These are phyloP conservation scores for Bombus pascuorum DNA, from an alignment of 1,140 invertebrate species.

Conservation along the genomic window DNA sequence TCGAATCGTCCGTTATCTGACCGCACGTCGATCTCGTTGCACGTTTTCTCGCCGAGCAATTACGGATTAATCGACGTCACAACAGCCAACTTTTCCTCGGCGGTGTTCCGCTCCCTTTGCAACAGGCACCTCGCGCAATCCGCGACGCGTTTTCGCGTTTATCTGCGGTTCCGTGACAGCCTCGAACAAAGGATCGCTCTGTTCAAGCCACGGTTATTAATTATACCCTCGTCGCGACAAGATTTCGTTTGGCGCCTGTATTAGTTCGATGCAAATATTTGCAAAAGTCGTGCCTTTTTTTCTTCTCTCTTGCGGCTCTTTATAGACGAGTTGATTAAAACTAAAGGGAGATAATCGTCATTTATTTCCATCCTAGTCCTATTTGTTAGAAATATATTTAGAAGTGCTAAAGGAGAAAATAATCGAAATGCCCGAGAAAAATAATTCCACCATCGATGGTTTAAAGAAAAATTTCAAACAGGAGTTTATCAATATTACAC, in stretches of 20 bases:
- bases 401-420: too few relatives aligned
- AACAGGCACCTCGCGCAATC: conserved; percentile 47
- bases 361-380: too few relatives aligned
- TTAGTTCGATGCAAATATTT: conserved; percentile 25
- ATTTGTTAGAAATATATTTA: too few relatives aligned
- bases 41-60: conserved; percentile 2
- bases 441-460: too few relatives aligned
- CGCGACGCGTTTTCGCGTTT: conserved; percentile 44
- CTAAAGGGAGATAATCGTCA: too few relatives aligned
- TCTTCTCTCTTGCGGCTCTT: too few relatives aligned
- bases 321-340: too few relatives aligned
- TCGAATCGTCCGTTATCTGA: conserved; percentile 27
- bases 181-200: conserved; percentile 65
- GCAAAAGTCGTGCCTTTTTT: background rate
- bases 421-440: too few relatives aligned
- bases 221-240: conserved; percentile 61
- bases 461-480: too few relatives aligned
- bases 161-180: conserved; percentile 54
- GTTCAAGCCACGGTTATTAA: conserved; percentile 69
- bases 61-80: conserved; percentile 11
- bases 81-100: background rate
- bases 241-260: conserved; percentile 7
- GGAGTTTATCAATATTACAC: too few relatives aligned
- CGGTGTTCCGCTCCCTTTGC: conserved; percentile 47
- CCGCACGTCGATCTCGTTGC: conserved; percentile 26